Evolutionary conservation across 1,140 invertebrate species (phyloP), one percentile per base, ranked within the genome.

Genomic region (Dufourea novaeangliae): DNA sequence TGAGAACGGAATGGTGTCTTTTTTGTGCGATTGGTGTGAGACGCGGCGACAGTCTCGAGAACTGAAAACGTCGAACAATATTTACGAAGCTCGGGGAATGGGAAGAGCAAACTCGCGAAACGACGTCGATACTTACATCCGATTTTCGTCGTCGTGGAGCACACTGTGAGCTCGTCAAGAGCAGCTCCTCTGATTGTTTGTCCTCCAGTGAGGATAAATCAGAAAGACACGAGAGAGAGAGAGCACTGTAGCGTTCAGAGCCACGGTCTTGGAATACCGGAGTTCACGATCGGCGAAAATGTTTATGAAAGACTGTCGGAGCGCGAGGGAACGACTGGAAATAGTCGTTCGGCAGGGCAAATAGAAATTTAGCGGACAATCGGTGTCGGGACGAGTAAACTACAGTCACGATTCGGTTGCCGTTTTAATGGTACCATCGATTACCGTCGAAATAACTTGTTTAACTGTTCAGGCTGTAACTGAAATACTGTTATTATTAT

Each of bases 111-210:
- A 82, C 61, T 39, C 54, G 80, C 56, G 79, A 68, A 70, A 81
- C 72, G 63, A 82, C 79, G 66, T 63, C 61, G 61, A 78, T 83
- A 77, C 79, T 83, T 68, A 78, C 79, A 66, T 83, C 39, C 79
- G 57, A 68, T 84, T 85, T 78, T 57, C 32, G 57, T 27, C 68
- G 72, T 68, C 72, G 52, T 56, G 52, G 61, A 71, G 34, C 63
- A 39, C 63, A 56, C n/a, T n/a, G 70, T 46, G 74, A 83, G 50
- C 56, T 77, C 62, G 73, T 81, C 79, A 68, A 78, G n/a, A n/a
- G 52, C 20, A 61, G 27, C 69, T 81, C 20, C 56, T n/a, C 46
- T 67, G 74, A 78, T 83, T 83, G 68, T 82, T 83, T 83, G 50
- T 68, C 57, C 80, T 81, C n/a, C 34, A 50, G 34, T 27, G 39